Evolutionary conservation across 2,797 vertebrate genomes (phyloP), one percentile per base, ranked within the genome.

Genomic region (Meda fulgida): DNA sequence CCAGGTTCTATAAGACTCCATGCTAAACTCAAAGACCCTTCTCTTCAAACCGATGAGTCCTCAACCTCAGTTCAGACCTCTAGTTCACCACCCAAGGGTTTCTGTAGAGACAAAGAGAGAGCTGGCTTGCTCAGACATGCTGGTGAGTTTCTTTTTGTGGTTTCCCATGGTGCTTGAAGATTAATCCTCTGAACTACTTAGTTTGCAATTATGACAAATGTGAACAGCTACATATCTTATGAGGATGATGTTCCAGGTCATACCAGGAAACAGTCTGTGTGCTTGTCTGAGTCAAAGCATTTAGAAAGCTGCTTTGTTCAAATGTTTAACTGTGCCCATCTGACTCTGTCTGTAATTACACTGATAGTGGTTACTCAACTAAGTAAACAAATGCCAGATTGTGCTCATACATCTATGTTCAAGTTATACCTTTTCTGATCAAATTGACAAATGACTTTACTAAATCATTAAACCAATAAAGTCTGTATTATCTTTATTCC

Each of bases 1-100:
- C 3, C 18, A 85, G 84, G 88, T 88, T 91, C 87, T 89, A 78
- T 26, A 63, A 78, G 53, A 71, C 73, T 66, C 0, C 78, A 90
- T 34, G 81, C 19, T 26, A 90, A 93, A 84, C 92, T 92, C 73
- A 95, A 93, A 89, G 96, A 96, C 89, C 93, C 93, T 13, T 84
- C 89, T 7, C 83, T 93, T 48, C 95, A 94, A 90, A 91, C 86
- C 23, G 23, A 90, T 34, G 85, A 88, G 2, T 3, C 90, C 36
- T 43, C 90, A 29, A 85, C 86, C 66, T 31, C 53, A 10, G 38
- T 36, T 16, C 51, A 71, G 7, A 51, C 67, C 38, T 63, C 88
- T 0, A 43, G 86, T 18, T 86, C 85, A 84, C 86, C 80, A 1
- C 21, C 85, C 76, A 91, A 89, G 88, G 93, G 78, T 78, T 92